Evolutionary conservation across 53 echinoderm and acorn worm genomes (phyloP).

Genomic region (Paracentrotus lividus): DNA sequence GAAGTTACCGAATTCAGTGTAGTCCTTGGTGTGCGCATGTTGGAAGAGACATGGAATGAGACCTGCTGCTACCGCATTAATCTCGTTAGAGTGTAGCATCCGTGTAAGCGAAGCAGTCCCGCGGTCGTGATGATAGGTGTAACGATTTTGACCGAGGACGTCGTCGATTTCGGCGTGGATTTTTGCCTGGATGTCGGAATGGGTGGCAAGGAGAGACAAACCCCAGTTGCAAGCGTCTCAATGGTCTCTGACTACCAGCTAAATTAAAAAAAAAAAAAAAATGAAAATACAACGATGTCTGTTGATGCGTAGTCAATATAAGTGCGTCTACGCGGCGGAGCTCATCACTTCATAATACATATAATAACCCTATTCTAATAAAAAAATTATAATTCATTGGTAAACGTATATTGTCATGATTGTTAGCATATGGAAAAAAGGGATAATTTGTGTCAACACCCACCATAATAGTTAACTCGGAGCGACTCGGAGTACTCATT

Average conservation of each 20-base stretch:
- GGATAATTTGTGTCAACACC: too few species aligned
- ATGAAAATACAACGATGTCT: too few species aligned
- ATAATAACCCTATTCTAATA: too few species aligned
- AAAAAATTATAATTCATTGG: too few species aligned
- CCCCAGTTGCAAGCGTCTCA: constrained; percentile 11
- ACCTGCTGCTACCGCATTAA: constrained; percentile 40
- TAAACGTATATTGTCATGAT: too few species aligned
- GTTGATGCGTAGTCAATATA: too few species aligned
- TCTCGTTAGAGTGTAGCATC: constrained; percentile 38
- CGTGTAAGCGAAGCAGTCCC: constrained; percentile 34
- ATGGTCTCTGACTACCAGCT: neutral
- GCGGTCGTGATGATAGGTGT: neutral
- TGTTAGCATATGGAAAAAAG: too few species aligned
- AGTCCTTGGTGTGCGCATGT: constrained; percentile 11
- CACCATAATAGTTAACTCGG: too few species aligned
- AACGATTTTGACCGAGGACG: neutral
- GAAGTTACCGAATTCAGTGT: constrained; percentile 11
- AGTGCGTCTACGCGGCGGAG: too few species aligned
- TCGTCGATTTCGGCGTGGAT: constrained; percentile 23
- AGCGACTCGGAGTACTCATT: too few species aligned
- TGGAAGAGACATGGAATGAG: neutral
- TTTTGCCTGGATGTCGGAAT: neutral
- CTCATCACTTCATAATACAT: too few species aligned
- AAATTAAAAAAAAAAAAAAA: too few species aligned
- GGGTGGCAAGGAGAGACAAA: neutral